A percentile compares a stretch with the other conserved stretches of the same genome.
phyloP scores from a whole-genome alignment of 2,888 invertebrate genomes.

The Camponotus fellah region DNA sequence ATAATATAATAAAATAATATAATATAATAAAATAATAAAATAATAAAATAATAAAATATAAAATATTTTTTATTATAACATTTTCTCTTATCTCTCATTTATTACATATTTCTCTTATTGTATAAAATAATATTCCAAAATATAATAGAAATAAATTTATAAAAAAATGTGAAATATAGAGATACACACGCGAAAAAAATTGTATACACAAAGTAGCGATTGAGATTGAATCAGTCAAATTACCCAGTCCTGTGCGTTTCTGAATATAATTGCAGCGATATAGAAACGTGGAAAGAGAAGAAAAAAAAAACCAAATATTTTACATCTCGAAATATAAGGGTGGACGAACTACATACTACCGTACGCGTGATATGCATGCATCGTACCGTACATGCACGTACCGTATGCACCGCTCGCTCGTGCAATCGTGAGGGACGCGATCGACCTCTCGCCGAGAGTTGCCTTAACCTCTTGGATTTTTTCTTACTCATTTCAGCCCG shows the following conservation, averaged over 20 bases:
- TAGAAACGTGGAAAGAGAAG: no score
- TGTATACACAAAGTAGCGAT: background rate
- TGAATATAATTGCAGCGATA: no score
- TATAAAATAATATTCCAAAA: no score
- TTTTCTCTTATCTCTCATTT: background rate
- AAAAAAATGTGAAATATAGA: background rate
- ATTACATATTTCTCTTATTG: background rate
- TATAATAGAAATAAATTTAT: no score
- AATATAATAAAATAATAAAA: background rate
- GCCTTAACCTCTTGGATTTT: slow-evolving; percentile 84
- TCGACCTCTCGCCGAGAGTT: slow-evolving; percentile 83
- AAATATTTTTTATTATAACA: background rate
- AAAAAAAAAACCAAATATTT: background rate
- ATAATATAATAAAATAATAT: background rate
- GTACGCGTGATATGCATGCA: slow-evolving; percentile 33
- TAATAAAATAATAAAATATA: background rate
- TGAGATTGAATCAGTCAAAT: background rate
- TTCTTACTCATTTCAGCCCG: slow-evolving; percentile 92
- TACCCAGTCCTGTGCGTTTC: background rate
- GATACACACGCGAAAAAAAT: background rate
- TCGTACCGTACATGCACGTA: slow-evolving; percentile 54
- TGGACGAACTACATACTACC: slow-evolving; percentile 18
- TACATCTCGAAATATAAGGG: slow-evolving; percentile 16
- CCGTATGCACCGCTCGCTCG: slow-evolving; percentile 64
- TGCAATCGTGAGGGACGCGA: slow-evolving; percentile 82